phyloP scores from a whole-genome alignment of 2,888 invertebrate species.

The Amblyjoppa fuscipennis region DNA sequence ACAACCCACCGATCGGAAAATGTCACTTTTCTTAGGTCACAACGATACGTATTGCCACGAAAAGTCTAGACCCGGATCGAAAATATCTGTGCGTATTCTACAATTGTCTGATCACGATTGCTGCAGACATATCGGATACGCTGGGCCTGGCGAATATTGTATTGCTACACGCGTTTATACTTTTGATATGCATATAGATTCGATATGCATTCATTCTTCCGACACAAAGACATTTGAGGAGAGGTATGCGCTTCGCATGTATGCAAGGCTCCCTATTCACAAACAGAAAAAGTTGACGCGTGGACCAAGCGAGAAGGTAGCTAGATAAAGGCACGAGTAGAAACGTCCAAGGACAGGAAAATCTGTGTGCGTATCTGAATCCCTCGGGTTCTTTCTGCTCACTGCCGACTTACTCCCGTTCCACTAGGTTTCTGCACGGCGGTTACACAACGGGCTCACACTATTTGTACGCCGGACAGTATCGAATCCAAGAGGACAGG shows the following conservation, averaged over 20 bases:
- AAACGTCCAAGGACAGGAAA: neutral
- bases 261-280: neutral
- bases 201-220: constrained; percentile 8
- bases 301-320: neutral
- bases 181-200: neutral
- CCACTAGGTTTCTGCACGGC: constrained; percentile 25
- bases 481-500: constrained; percentile 4
- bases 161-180: neutral
- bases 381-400: constrained; percentile 52
- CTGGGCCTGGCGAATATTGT: neutral
- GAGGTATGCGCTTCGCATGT: neutral
- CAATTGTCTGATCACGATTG: no score
- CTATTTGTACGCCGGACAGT: constrained; percentile 35
- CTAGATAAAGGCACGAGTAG: neutral
- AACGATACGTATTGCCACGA: no score
- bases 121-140: neutral
- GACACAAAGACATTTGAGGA: neutral
- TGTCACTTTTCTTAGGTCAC: no score
- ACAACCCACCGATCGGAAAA: no score
- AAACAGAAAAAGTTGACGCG: neutral
- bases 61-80: no score
- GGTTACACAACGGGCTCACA: constrained; percentile 19
- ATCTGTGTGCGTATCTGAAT: constrained; percentile 38
- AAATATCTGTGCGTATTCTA: neutral
- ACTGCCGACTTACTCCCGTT: constrained; percentile 45